phyloP scores from a whole-genome alignment of 1,140 invertebrate species.

The Chionoecetes opilio region DNA sequence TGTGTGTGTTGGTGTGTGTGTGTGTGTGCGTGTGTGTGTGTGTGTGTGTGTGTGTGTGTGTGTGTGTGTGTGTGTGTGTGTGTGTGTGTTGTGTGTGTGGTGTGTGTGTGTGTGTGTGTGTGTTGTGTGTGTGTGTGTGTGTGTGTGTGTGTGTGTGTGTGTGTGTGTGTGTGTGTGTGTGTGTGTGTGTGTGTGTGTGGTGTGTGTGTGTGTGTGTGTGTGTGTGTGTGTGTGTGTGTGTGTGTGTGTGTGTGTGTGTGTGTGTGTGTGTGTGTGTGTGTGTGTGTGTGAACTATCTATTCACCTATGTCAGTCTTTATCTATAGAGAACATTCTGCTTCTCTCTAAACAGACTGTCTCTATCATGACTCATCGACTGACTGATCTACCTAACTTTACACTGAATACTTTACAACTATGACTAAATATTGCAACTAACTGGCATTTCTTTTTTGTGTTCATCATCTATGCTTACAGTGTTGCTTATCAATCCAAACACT shows the following conservation, averaged over 20 bases:
- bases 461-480: no score
- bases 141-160: neutral
- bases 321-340: no score
- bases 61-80: neutral
- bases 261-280: conserved; percentile 49
- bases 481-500: no score
- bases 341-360: no score
- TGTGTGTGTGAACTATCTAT: neutral
- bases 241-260: conserved; percentile 36
- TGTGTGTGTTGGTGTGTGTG: no score
- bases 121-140: no score
- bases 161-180: neutral
- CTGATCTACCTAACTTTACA: no score
- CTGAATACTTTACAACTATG: no score
- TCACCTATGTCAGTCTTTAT: no score
- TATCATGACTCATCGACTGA: no score
- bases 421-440: no score
- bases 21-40: neutral
- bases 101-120: conserved; percentile 9
- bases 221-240: conserved; percentile 38
- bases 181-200: conserved; percentile 4
- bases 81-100: conserved; percentile 56
- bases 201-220: conserved; percentile 11
- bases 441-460: no score
- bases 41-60: neutral